phyloP scores from a whole-genome alignment of 2,797 vertebrate species.

The Chiloscyllium punctatum region DNA sequence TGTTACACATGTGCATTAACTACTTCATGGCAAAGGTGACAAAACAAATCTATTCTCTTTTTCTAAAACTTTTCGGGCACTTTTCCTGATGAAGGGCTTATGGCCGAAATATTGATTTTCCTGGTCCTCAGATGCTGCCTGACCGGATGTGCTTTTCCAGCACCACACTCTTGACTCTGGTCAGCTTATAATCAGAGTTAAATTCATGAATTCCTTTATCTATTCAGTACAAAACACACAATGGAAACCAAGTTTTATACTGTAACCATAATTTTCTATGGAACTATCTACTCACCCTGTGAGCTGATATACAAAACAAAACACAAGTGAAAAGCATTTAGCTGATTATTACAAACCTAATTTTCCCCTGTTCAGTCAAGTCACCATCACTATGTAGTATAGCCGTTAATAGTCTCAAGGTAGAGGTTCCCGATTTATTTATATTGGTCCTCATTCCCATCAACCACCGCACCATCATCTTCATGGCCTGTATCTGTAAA shows the following conservation, averaged over 20 bases:
- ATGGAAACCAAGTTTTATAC: not conserved
- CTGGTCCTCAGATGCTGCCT: no score
- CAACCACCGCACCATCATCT: slow-evolving; percentile 97
- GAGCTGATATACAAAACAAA: not conserved
- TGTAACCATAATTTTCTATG: not conserved
- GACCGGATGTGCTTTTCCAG: no score
- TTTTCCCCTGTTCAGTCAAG: slow-evolving; percentile 89
- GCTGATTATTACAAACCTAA: slow-evolving; percentile 67
- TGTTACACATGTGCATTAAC: no score
- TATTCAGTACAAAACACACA: not conserved
- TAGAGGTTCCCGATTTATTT: slow-evolving; percentile 95
- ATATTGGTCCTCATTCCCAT: slow-evolving; percentile 97
- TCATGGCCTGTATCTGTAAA: slow-evolving; percentile 88
- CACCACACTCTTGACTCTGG: no score
- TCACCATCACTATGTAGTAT: slow-evolving; percentile 94
- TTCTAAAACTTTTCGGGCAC: no score
- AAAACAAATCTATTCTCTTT: no score
- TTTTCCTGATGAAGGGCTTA: no score
- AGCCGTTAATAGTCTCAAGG: slow-evolving; percentile 85
- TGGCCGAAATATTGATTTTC: no score
- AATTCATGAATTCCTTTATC: not conserved
- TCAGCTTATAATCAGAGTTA: not conserved
- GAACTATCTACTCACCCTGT: not conserved
- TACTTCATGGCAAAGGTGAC: not conserved
- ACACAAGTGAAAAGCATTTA: not conserved